Conservation (phyloP, 2,797 vertebrate genomes). For the Iguana delicatissima region DNA sequence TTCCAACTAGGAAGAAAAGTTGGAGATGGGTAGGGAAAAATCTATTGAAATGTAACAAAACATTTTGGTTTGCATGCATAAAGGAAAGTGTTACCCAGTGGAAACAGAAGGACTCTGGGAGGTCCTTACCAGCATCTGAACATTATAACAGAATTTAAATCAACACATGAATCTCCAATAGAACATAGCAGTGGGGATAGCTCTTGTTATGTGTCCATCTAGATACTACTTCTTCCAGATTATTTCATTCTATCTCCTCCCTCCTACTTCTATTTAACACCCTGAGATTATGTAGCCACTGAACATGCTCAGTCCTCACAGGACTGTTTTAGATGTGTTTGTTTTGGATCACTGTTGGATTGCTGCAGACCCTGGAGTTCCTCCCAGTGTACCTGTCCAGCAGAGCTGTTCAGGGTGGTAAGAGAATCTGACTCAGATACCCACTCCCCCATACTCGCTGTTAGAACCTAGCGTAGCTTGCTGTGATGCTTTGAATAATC, state of each 20-base stretch:
- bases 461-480: too few species aligned
- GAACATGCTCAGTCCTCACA: background rate
- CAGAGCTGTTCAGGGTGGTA: too few species aligned
- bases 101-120: background rate
- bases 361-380: background rate
- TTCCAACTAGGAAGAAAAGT: constrained; percentile 85
- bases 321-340: background rate
- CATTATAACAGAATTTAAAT: background rate
- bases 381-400: too few species aligned
- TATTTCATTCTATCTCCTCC: background rate
- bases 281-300: background rate
- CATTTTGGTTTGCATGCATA: background rate
- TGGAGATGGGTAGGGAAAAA: background rate
- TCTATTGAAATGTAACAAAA: background rate
- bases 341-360: background rate
- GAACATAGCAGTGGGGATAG: background rate
- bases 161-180: background rate
- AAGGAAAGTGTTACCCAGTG: background rate
- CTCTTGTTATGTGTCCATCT: background rate
- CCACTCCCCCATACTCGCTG: too few species aligned
- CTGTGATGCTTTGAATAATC: too few species aligned
- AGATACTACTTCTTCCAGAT: background rate
- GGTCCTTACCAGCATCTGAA: constrained; percentile 13
- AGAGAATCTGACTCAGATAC: too few species aligned
- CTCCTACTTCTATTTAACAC: background rate